A percentile compares a stretch with the other conserved stretches of the same genome.
phyloP scores from a whole-genome alignment of 2,797 vertebrate genomes.

The Pseudotriccus pelzelni region DNA sequence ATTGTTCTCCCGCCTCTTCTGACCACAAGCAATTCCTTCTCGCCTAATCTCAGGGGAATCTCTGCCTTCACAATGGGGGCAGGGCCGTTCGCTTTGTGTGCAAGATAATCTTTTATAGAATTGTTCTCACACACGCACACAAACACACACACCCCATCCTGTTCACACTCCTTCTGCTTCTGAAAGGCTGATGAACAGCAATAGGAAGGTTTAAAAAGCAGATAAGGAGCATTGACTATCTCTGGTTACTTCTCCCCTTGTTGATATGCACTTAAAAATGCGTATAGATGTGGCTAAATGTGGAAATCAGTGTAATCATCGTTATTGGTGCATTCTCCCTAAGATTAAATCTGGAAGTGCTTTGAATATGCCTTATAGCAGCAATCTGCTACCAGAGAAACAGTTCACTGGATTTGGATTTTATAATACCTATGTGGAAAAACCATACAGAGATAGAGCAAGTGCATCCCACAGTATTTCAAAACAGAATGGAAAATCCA shows the following conservation, averaged over 20 bases:
- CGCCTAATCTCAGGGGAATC: constrained; percentile 75
- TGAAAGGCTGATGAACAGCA: constrained; percentile 17
- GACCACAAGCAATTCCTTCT: constrained; percentile 80
- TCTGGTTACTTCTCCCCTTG: background rate
- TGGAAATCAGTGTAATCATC: background rate
- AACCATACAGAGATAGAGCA: background rate
- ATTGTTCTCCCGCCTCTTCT: constrained; percentile 82
- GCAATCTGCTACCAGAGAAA: background rate
- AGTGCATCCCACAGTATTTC: constrained; percentile 10
- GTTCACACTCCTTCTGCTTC: background rate
- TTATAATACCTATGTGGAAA: background rate
- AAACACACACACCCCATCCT: background rate
- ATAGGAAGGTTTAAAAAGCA: background rate
- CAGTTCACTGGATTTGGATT: background rate
- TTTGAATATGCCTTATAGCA: background rate
- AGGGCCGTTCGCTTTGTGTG: constrained; percentile 73
- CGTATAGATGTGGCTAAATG: background rate
- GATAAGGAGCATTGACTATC: background rate
- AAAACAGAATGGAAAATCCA: constrained; percentile 13
- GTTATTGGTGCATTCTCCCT: background rate
- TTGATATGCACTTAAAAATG: background rate
- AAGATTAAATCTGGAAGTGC: background rate
- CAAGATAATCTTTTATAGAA: constrained; percentile 75
- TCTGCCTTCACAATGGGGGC: constrained; percentile 77
- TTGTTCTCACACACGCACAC: constrained; percentile 47